Evolutionary conservation across 2,888 invertebrate species (phyloP), one percentile per base, ranked within the genome.

Genomic region (Pseudococcus viburni): DNA sequence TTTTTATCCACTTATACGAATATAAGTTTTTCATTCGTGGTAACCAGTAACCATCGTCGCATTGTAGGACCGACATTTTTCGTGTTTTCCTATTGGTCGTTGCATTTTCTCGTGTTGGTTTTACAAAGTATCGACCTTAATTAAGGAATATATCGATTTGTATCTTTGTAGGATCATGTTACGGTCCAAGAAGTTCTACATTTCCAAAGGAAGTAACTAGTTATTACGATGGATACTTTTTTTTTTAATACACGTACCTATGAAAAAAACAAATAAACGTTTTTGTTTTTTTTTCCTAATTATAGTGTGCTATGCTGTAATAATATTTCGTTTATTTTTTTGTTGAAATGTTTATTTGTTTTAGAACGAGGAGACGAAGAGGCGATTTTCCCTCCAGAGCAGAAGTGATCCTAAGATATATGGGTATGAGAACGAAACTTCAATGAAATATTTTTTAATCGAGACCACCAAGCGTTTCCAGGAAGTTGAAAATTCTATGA

Each of bases 101-200:
- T 5, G 77, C 33, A 33, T 83, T 83, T 83, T 46, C 39, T 22
- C 80, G 80, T 73, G 73, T 83, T 83, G 80, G 42, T 42, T 46
- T 46, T 83, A 46, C 80, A 83, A 83, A 42, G 80, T 83, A 83
- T 83, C 46, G 80, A 83, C 80, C 33, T 42, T 83, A 83, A 83
- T 83, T 83, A 83, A 83, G 80, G 80, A 83, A 83, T 83, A 83
- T 83, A 83, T 83, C 80, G 80, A 83, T 83, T 83, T 83, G 80
- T 83, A 83, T 83, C 80, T 46, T 42, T 19, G 9, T 42, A 83
- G 46, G 80, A 83, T 83, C 80, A 83, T 46, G 80, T 83, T 83
- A 83, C 80, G 46, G 42, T 46, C 22, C 17, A 83, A 83, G 80
- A 83, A 46, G 46, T 83, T 46, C 80, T 83, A 83, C 80, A 46